Percentiles rank a stretch among this genome's conserved stretches.
Conservation (phyloP, 2,888 invertebrate species). For the Drosophila ustulata region DNA sequence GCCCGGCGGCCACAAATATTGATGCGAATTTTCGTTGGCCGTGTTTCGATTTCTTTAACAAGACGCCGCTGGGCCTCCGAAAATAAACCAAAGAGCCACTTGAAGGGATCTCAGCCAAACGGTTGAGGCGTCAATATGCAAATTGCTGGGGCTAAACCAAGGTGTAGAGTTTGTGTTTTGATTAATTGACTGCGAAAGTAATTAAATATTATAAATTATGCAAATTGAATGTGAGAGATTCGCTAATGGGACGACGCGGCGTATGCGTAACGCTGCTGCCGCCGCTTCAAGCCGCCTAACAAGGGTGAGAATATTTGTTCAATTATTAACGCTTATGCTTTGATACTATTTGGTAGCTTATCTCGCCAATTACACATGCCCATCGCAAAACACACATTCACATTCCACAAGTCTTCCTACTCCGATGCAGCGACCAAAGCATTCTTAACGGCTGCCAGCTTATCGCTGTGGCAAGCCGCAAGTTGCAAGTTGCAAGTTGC, state of each 20-base stretch:
- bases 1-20: slow-evolving; percentile 25
- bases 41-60: slow-evolving; percentile 56
- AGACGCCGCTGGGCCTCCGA: slow-evolving; percentile 50
- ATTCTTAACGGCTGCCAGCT: slow-evolving; percentile 36
- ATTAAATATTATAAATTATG: slow-evolving; percentile 70
- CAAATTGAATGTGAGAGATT: slow-evolving; percentile 42
- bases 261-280: slow-evolving; percentile 57
- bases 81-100: slow-evolving; percentile 52
- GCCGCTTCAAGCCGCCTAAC: slow-evolving; percentile 6
- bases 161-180: slow-evolving; percentile 54
- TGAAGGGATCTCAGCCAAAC: slow-evolving; percentile 34
- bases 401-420: slow-evolving; percentile 33
- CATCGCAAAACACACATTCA: slow-evolving; percentile 34
- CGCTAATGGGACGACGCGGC: slow-evolving; percentile 43
- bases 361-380: slow-evolving; percentile 11
- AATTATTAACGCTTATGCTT: slow-evolving; percentile 17
- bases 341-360: slow-evolving; percentile 12
- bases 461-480: slow-evolving; percentile 15
- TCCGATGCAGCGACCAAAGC: slow-evolving; percentile 2
- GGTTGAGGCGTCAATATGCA: slow-evolving; percentile 66
- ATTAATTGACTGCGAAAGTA: slow-evolving; percentile 61
- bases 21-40: slow-evolving; percentile 61
- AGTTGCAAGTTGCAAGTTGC: slow-evolving; percentile 33
- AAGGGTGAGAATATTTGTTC: slow-evolving; percentile 22
- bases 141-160: slow-evolving; percentile 48